phyloP scores from a whole-genome alignment of 2,797 vertebrate genomes.

The Apodemus agrarius region DNA sequence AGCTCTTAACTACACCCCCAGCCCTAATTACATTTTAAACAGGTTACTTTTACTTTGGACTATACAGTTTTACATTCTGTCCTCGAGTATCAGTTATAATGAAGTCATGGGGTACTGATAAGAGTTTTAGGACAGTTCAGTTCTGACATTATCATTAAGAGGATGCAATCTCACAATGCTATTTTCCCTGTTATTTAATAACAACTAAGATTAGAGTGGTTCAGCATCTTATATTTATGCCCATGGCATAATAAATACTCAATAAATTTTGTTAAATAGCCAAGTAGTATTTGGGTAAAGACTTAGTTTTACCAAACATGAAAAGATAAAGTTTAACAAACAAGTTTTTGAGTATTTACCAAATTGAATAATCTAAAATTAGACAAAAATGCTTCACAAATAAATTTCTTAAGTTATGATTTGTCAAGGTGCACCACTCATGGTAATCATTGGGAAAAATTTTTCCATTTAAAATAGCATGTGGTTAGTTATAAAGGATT shows the following conservation, averaged over 20 bases:
- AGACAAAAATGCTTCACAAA: conserved; percentile 25
- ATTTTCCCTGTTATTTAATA: background rate
- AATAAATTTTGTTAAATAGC: background rate
- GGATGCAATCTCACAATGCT: background rate
- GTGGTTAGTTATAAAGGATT: background rate
- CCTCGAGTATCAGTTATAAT: background rate
- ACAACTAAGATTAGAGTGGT: background rate
- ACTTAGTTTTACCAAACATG: background rate
- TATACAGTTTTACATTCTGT: background rate
- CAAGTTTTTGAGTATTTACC: background rate
- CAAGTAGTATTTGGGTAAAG: background rate
- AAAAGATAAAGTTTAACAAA: conserved; percentile 21
- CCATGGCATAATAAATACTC: background rate
- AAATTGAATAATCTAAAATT: conserved; percentile 42
- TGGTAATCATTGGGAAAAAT: background rate
- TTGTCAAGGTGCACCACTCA: background rate
- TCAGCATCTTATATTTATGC: background rate
- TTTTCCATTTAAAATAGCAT: background rate
- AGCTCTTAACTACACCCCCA: background rate
- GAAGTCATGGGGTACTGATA: background rate
- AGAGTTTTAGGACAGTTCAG: background rate
- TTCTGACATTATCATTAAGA: background rate
- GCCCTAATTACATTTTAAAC: conserved; percentile 49
- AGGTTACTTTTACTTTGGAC: background rate
- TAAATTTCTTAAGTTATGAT: background rate